Percentiles rank a stretch among this genome's conserved stretches.
phyloP scores from a whole-genome alignment of 2,888 invertebrate species.

The Hirtodrosophila alboralis region DNA sequence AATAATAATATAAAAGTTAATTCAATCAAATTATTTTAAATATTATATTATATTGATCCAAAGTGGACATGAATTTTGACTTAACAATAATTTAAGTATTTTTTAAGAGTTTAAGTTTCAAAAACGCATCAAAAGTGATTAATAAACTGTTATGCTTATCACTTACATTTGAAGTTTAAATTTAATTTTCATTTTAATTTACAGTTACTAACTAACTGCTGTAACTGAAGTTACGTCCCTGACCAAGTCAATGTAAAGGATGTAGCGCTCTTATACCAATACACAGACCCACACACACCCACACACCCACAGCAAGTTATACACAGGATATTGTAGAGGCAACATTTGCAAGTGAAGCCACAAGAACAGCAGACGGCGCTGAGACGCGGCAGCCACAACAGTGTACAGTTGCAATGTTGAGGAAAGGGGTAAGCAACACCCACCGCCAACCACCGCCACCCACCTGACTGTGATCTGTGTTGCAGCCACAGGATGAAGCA shows the following conservation, averaged over 20 bases:
- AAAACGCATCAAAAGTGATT: not conserved
- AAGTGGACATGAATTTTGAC: too few species aligned
- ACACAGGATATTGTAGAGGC: slow-evolving; percentile 34
- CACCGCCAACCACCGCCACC: slow-evolving; percentile 8
- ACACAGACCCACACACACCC: slow-evolving; percentile 2
- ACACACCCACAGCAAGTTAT: slow-evolving; percentile 22
- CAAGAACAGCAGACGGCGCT: slow-evolving; percentile 50
- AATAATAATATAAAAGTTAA: too few species aligned
- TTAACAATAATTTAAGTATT: too few species aligned
- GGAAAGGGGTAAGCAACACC: slow-evolving; percentile 25
- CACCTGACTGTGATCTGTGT: slow-evolving; percentile 35
- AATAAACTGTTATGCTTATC: not conserved
- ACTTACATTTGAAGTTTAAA: not conserved
- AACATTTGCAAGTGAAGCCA: slow-evolving; percentile 62
- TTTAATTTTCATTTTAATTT: not conserved
- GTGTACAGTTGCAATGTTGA: slow-evolving; percentile 63
- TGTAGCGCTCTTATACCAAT: slow-evolving; percentile 16
- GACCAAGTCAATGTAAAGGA: slow-evolving; percentile 41
- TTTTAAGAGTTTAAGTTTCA: too few species aligned
- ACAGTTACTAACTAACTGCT: slow-evolving; percentile 47
- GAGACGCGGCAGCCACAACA: slow-evolving; percentile 50
- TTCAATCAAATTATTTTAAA: too few species aligned
- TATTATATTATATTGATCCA: too few species aligned
- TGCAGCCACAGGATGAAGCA: slow-evolving; percentile 39
- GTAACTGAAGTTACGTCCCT: slow-evolving; percentile 38